Evolutionary conservation across 2,888 invertebrate genomes (phyloP).

Genomic region (Alloplasta piceator): DNA sequence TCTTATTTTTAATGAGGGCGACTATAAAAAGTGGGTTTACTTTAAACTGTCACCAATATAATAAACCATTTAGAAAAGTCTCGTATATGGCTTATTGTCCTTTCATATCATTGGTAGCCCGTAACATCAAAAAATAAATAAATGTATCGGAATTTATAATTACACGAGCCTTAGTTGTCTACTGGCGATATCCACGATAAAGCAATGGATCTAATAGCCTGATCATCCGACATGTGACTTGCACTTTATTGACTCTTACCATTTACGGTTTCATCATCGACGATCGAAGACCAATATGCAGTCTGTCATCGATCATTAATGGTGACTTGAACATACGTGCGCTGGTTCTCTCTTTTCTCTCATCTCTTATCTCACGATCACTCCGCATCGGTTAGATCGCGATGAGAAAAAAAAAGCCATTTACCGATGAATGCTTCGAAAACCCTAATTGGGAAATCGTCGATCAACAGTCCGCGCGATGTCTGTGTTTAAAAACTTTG

Average conservation of each 20-base stretch:
- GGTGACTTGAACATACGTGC: slow-evolving; percentile 21
- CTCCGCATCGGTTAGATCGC: neutral
- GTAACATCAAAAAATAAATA: no score
- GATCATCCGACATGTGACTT: slow-evolving; percentile 18
- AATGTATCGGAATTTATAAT: no score
- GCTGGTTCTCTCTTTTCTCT: slow-evolving; percentile 1
- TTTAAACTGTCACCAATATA: neutral
- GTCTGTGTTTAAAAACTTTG: neutral
- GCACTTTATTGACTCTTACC: slow-evolving; percentile 28
- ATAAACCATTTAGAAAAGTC: neutral
- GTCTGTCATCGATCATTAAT: slow-evolving; percentile 10
- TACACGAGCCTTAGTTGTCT: no score
- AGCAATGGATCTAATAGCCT: no score
- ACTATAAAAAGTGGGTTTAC: no score
- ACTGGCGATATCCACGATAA: no score
- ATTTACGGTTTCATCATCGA: slow-evolving; percentile 30
- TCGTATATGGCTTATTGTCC: no score
- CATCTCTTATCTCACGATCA: slow-evolving; percentile 1
- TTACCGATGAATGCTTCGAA: neutral
- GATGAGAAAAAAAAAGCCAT: neutral
- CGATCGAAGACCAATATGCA: neutral
- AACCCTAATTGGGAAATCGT: neutral
- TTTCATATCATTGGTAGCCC: no score
- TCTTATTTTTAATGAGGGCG: no score
- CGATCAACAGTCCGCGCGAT: neutral